Percentiles rank a stretch among this genome's conserved stretches.
Evolutionary conservation across 2,113 vertebrate genomes (phyloP).

Genomic region (Menidia beryllina): DNA sequence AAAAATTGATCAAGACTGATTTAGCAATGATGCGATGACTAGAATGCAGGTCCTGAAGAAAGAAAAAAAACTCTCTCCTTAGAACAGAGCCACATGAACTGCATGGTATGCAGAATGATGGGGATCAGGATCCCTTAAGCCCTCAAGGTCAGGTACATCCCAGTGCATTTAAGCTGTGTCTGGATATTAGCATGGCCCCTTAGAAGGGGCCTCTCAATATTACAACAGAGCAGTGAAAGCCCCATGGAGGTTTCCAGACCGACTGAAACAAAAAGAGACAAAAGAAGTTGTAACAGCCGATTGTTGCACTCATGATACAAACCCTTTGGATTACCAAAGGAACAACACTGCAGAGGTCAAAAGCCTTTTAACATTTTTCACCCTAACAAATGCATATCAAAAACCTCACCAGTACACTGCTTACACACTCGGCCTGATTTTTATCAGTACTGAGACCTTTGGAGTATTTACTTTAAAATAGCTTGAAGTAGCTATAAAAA

Average conservation of each 20-base stretch:
- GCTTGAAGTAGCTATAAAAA: conserved; percentile 38
- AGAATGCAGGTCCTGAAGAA: too few relatives aligned
- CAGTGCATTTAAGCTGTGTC: conserved; percentile 50
- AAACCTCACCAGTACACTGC: neutral
- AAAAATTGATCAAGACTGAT: neutral
- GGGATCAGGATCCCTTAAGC: conserved; percentile 50
- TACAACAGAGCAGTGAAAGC: conserved; percentile 52
- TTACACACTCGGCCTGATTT: conserved; percentile 11
- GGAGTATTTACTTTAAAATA: conserved; percentile 27
- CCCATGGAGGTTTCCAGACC: conserved; percentile 50
- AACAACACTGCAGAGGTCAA: neutral
- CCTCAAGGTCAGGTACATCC: conserved; percentile 47
- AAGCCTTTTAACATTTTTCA: conserved; percentile 13
- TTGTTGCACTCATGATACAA: conserved; percentile 33
- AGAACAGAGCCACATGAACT: conserved; percentile 35
- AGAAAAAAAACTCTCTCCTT: conserved; percentile 25
- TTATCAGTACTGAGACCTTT: conserved; percentile 27
- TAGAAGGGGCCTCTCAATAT: conserved; percentile 53
- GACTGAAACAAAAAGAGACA: conserved; percentile 35
- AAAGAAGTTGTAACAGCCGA: too few relatives aligned
- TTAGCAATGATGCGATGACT: conserved; percentile 6
- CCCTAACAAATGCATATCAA: conserved; percentile 6
- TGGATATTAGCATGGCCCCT: conserved; percentile 58
- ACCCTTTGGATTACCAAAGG: conserved; percentile 16
- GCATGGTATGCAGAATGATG: conserved; percentile 37